Evolutionary conservation across 2,113 vertebrate genomes (phyloP).

Genomic region (Urocynchramus pylzowi): DNA sequence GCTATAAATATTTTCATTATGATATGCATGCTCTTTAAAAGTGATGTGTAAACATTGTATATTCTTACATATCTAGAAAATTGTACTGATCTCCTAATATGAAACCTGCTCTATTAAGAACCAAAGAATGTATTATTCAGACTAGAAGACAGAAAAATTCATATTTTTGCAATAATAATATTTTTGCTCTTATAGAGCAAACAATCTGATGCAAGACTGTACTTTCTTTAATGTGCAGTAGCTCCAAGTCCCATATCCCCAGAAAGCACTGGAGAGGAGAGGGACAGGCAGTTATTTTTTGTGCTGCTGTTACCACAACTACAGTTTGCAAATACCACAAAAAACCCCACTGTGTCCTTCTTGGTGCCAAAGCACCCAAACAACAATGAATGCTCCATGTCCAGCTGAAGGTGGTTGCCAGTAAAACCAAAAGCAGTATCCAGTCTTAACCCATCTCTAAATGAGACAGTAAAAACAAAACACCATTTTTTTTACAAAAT

Average conservation of each 20-base stretch:
- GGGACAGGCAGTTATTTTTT: background rate
- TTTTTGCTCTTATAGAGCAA: background rate
- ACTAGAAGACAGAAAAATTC: background rate
- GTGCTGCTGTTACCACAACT: background rate
- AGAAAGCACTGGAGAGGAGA: background rate
- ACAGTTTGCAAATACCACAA: background rate
- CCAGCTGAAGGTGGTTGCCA: background rate
- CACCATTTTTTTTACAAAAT: background rate
- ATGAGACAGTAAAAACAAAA: background rate
- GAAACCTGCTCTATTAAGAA: background rate
- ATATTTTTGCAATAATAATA: background rate
- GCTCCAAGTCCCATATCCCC: background rate
- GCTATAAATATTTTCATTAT: background rate
- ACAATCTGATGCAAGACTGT: background rate
- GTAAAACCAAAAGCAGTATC: background rate
- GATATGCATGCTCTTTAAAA: background rate
- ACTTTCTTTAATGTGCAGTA: background rate
- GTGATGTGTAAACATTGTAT: background rate
- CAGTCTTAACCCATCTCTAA: background rate
- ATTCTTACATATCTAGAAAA: background rate
- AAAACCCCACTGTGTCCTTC: background rate
- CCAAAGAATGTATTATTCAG: background rate
- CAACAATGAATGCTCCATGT: background rate
- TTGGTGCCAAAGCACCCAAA: background rate
- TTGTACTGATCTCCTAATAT: background rate